Evolutionary conservation across 2,888 invertebrate genomes (phyloP).

Genomic region (Apodemia duryi): DNA sequence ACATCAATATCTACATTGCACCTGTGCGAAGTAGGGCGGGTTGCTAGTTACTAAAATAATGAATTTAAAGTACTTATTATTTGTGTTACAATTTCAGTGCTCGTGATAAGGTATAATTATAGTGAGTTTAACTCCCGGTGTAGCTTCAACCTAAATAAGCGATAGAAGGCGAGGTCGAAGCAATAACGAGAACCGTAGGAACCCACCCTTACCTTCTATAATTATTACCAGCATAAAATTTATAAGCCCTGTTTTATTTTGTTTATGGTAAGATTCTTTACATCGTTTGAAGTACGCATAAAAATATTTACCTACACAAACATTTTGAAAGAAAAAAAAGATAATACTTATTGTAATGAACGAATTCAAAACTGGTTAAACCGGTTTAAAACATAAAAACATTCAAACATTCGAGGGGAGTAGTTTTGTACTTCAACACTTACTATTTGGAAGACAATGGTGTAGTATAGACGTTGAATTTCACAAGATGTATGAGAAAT

Average conservation of each 20-base stretch:
- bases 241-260: constrained; percentile 15
- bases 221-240: constrained; percentile 42
- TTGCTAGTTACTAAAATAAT: too few relatives aligned
- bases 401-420: too few relatives aligned
- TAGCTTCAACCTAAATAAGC: constrained; percentile 35
- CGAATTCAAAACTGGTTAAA: too few relatives aligned
- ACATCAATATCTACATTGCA: too few relatives aligned
- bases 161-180: constrained; percentile 43
- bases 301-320: background rate
- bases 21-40: too few relatives aligned
- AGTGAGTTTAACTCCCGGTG: constrained; percentile 32
- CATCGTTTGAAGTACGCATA: background rate
- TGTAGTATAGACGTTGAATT: too few relatives aligned
- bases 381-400: too few relatives aligned
- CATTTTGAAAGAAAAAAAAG: too few relatives aligned
- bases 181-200: constrained; percentile 49
- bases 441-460: too few relatives aligned
- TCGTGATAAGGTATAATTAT: background rate
- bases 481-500: too few relatives aligned
- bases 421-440: too few relatives aligned
- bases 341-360: too few relatives aligned
- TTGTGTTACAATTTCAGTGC: background rate
- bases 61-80: background rate
- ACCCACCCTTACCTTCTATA: constrained; percentile 35
- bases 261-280: background rate